These are phyloP conservation scores for Aselliscus stoliczkanus DNA, from an alignment of 2,797 vertebrate species.

Conservation along the genomic window DNA sequence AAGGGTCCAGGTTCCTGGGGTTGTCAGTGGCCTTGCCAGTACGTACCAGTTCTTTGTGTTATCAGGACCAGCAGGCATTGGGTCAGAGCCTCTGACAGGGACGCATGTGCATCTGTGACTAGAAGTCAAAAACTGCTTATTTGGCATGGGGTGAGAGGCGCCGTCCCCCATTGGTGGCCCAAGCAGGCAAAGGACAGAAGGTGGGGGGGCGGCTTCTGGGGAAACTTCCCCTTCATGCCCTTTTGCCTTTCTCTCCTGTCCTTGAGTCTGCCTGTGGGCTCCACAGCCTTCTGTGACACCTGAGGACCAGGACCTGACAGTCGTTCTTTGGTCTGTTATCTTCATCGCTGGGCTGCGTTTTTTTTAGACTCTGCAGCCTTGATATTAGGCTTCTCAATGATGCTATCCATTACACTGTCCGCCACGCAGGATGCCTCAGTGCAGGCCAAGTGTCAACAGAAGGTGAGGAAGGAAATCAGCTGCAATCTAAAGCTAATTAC, in stretches of 20 bases:
- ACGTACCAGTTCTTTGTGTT: slow-evolving; percentile 51
- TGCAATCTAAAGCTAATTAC: slow-evolving; percentile 90
- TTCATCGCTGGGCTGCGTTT: slow-evolving; percentile 82
- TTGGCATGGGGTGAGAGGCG: not conserved
- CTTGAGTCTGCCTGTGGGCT: slow-evolving; percentile 87
- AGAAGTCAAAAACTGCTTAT: not conserved
- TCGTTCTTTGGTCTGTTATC: slow-evolving; percentile 92
- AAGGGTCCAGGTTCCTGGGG: not conserved
- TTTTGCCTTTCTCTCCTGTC: slow-evolving; percentile 71
- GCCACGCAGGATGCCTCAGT: slow-evolving; percentile 77
- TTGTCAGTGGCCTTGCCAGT: slow-evolving; percentile 55
- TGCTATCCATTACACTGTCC: slow-evolving; percentile 95
- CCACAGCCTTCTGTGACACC: slow-evolving; percentile 85
- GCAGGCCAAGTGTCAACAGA: slow-evolving; percentile 87
- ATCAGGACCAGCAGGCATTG: rapidly evolving
- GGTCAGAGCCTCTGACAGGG: not conserved
- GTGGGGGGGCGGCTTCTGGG: not conserved
- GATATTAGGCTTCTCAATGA: slow-evolving; percentile 89
- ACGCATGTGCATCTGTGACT: not conserved
- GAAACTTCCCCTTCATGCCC: not conserved
- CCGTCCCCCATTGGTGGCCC: rapidly evolving
- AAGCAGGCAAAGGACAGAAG: not conserved
- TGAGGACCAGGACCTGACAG: slow-evolving; percentile 87
- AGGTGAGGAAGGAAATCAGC: slow-evolving; percentile 88
- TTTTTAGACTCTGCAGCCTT: slow-evolving; percentile 90